Conservation (phyloP, 2,888 invertebrate genomes). For the Sarcophaga variegata region DNA sequence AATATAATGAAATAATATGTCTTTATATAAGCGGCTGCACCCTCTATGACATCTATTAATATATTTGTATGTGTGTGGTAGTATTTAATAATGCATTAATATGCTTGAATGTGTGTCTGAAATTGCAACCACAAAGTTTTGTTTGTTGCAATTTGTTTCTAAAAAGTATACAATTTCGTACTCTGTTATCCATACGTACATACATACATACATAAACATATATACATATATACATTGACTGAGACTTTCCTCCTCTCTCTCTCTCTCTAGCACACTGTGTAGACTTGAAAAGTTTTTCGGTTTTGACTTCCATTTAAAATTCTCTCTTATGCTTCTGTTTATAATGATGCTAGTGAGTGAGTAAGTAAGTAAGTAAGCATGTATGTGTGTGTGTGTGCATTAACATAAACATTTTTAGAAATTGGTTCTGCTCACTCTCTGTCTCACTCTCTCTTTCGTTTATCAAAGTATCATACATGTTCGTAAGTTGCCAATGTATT, state of each 20-base stretch:
- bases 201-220: too few species aligned
- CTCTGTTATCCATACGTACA: background rate
- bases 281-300: background rate
- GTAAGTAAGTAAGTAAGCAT: too few species aligned
- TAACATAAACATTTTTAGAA: conserved; percentile 10
- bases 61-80: too few species aligned
- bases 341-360: too few species aligned
- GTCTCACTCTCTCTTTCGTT: background rate
- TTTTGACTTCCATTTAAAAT: conserved; percentile 13
- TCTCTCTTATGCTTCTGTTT: background rate
- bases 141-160: background rate
- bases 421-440: background rate
- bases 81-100: background rate
- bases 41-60: too few species aligned
- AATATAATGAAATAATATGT: too few species aligned
- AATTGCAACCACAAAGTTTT: conserved; percentile 27
- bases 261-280: background rate
- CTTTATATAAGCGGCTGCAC: too few species aligned
- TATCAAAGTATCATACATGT: too few species aligned
- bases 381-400: too few species aligned
- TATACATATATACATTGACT: too few species aligned
- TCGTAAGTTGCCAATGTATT: background rate
- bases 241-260: background rate
- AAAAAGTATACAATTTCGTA: conserved; percentile 38
- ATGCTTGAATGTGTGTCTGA: conserved; percentile 23